These are phyloP conservation scores for Cossypha dichroa DNA, from an alignment of 2,797 vertebrate genomes.

Conservation along the genomic window DNA sequence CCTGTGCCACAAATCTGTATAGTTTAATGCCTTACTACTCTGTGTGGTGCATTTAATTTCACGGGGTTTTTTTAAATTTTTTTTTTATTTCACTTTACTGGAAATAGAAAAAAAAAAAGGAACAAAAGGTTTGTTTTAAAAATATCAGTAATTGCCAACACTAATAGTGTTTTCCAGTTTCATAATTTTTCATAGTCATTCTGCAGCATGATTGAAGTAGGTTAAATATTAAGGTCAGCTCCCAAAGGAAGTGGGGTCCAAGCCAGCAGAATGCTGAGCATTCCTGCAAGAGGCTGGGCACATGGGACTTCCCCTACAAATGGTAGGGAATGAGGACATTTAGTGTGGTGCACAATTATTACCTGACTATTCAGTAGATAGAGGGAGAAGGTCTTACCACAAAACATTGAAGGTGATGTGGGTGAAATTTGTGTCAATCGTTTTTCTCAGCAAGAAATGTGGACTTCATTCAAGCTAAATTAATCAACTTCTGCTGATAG, in stretches of 20 bases:
- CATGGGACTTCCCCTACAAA: background rate
- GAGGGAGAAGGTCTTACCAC: background rate
- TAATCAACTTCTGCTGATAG: background rate
- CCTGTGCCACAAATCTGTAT: background rate
- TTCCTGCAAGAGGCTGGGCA: slow-evolving; percentile 13
- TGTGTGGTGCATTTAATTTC: slow-evolving; percentile 8
- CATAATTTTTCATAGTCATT: slow-evolving; percentile 2
- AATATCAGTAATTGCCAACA: slow-evolving; percentile 9
- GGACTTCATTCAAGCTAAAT: background rate
- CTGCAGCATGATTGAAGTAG: background rate
- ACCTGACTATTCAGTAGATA: background rate
- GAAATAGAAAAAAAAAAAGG: slow-evolving; percentile 11
- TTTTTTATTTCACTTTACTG: slow-evolving; percentile 48
- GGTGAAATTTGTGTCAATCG: background rate
- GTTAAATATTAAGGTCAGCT: slow-evolving; percentile 37
- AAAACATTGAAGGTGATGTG: background rate
- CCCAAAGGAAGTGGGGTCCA: background rate
- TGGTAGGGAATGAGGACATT: background rate
- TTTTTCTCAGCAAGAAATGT: background rate
- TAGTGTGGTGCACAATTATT: background rate
- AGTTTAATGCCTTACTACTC: background rate
- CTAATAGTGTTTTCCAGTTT: slow-evolving; percentile 3
- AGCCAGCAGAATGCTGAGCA: background rate
- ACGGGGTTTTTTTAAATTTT: background rate
- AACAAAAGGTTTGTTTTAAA: slow-evolving; percentile 27